phyloP scores from a whole-genome alignment of 2,888 invertebrate species.

The Chrysolina americana region DNA sequence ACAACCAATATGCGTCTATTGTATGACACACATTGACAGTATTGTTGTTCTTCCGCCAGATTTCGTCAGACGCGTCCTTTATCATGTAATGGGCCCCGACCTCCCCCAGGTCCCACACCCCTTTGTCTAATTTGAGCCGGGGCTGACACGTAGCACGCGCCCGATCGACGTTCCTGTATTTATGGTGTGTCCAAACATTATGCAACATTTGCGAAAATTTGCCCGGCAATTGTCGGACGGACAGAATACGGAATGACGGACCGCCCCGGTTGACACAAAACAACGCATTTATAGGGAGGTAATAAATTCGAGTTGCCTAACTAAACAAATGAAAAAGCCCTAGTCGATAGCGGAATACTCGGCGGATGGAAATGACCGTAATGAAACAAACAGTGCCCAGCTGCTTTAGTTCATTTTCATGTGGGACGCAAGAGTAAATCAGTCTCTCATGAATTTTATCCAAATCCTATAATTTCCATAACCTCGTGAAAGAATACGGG shows the following conservation, averaged over 20 bases:
- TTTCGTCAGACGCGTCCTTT: conserved; percentile 25
- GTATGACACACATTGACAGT: conserved; percentile 33
- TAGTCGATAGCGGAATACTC: background rate
- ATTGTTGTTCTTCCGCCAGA: conserved; percentile 39
- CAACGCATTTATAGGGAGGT: background rate
- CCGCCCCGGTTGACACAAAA: background rate
- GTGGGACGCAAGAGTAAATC: background rate
- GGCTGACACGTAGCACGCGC: conserved; percentile 49
- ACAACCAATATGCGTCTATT: conserved; percentile 11
- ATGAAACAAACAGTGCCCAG: background rate
- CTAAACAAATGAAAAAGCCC: conserved; percentile 11
- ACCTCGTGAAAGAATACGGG: no score
- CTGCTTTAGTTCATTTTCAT: background rate
- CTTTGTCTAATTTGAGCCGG: conserved; percentile 57
- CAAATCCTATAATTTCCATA: no score
- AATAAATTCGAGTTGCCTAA: conserved; percentile 12
- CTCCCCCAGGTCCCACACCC: conserved; percentile 31
- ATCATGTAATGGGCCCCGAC: conserved; percentile 31
- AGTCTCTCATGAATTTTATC: no score
- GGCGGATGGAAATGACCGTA: background rate
- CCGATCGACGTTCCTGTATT: conserved; percentile 50
- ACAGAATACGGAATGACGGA: conserved; percentile 28
- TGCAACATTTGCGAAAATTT: conserved; percentile 53
- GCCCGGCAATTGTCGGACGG: conserved; percentile 34
- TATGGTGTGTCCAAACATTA: conserved; percentile 58